Percentiles rank a stretch among this genome's conserved stretches.
Conservation (phyloP, 2,113 vertebrate species). For the Scomber scombrus region DNA sequence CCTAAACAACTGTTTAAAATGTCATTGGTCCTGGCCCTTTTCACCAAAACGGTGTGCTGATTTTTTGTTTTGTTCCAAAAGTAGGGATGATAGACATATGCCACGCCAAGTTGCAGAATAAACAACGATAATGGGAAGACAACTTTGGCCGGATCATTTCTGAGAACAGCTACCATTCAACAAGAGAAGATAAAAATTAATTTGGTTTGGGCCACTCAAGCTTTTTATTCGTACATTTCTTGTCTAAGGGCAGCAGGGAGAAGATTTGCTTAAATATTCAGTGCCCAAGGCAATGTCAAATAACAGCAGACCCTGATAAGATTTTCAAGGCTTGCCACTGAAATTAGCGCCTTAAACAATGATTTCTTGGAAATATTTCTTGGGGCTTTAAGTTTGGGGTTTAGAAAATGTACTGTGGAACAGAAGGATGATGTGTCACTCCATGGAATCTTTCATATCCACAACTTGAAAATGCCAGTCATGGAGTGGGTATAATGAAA, state of each 20-base stretch:
- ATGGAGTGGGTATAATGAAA: constrained; percentile 84
- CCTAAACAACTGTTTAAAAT: constrained; percentile 33
- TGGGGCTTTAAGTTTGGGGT: constrained; percentile 52
- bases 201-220: constrained; percentile 71
- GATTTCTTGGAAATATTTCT: constrained; percentile 78
- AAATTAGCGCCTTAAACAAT: constrained; percentile 83
- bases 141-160: constrained; percentile 62
- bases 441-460: constrained; percentile 74
- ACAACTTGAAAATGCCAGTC: constrained; percentile 84
- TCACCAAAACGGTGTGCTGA: neutral
- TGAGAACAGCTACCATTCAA: constrained; percentile 67
- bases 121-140: constrained; percentile 59
- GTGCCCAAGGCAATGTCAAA: constrained; percentile 82
- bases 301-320: constrained; percentile 79
- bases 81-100: constrained; percentile 32
- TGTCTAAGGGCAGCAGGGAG: constrained; percentile 68
- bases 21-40: constrained; percentile 14
- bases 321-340: constrained; percentile 76
- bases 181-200: constrained; percentile 59
- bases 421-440: constrained; percentile 77
- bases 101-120: constrained; percentile 33
- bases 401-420: constrained; percentile 72
- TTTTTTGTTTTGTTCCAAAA: constrained; percentile 19
- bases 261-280: constrained; percentile 83
- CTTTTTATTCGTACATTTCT: constrained; percentile 71